Evolutionary conservation across 2,888 invertebrate species (phyloP).

Genomic region (Plusia festucae): DNA sequence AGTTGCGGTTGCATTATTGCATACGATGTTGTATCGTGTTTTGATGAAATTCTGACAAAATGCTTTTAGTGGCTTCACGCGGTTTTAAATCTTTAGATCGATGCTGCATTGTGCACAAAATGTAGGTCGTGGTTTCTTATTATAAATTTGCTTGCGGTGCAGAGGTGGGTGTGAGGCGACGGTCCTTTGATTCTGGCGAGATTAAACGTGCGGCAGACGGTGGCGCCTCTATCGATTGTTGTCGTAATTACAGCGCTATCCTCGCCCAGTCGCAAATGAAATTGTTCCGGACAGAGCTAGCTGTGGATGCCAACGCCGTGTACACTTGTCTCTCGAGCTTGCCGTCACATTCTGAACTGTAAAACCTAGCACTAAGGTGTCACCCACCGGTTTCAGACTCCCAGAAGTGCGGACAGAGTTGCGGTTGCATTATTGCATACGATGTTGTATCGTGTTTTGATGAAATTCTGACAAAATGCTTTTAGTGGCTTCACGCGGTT

Average conservation of each 20-base stretch:
- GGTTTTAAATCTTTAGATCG: conserved; percentile 40
- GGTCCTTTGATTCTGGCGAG: conserved; percentile 89
- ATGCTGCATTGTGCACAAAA: conserved; percentile 1
- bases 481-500: conserved; percentile 57
- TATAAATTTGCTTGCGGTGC: conserved; percentile 68
- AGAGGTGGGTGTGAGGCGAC: conserved; percentile 84
- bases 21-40: conserved; percentile 65
- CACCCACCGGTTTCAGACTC: conserved; percentile 22
- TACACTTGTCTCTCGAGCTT: conserved; percentile 72
- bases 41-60: conserved; percentile 73
- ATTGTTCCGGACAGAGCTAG: conserved; percentile 88
- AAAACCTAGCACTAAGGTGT: conserved; percentile 61
- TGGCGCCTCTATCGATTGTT: conserved; percentile 90
- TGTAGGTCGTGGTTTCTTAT: no score
- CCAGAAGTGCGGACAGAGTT: conserved; percentile 43
- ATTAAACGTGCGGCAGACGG: conserved; percentile 90
- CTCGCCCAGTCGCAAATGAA: conserved; percentile 89
- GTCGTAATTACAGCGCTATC: conserved; percentile 89
- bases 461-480: conserved; percentile 72
- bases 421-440: conserved; percentile 68
- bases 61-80: conserved; percentile 61
- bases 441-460: conserved; percentile 67
- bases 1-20: conserved; percentile 67
- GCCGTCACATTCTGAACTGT: conserved; percentile 72
- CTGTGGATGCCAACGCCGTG: conserved; percentile 83